Evolutionary conservation across 2,888 invertebrate genomes (phyloP), one percentile per base, ranked within the genome.

Genomic region (Cheilosia vernalis): DNA sequence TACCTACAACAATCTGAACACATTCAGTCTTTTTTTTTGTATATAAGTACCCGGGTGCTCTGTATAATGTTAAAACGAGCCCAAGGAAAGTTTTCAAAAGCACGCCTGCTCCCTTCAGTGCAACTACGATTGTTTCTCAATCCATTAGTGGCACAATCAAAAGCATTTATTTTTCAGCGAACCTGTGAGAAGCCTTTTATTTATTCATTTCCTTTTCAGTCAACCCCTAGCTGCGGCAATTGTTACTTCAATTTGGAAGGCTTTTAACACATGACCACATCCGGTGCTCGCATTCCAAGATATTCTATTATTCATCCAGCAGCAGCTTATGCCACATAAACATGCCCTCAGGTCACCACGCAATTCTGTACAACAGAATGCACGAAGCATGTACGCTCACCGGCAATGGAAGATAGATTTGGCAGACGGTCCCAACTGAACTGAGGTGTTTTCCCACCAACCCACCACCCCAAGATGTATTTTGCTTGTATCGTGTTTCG

Each of bases 251-350:
- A 9, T 58, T 72, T 61, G 2, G 24, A 15, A 15, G 19, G 19
- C 51, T 53, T 61, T 60, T 30, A 30, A 37, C 37, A 33, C 21
- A 51, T 27, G 21, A 60, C 27, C 42, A 53, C 51, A 53, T 10
- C 42, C 51, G 30, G 42, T 44, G 60, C 27, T 61, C 60, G 24
- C 77, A 42, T 53, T 61, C 61, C 61, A 69, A 77, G 55, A 19
- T 55, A 77, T 61, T 77, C 55, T 63, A 77, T 77, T 77, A 77
- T 77, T 67, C 51, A 77, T 64, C 21, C 13, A 10, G n/a, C 15
- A 33, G 33, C 37, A 49, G 15, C 47, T 63, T 17, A 49, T 51
- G 27, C 66, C 4, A 19, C 7, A 33, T 19, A 42, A 4, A 42
- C 42, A 30, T 21, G 40, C 15, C 42, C 53, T 33, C 37, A 37